Conservation (phyloP, 2,888 invertebrate genomes). For the Tachina lurida region DNA sequence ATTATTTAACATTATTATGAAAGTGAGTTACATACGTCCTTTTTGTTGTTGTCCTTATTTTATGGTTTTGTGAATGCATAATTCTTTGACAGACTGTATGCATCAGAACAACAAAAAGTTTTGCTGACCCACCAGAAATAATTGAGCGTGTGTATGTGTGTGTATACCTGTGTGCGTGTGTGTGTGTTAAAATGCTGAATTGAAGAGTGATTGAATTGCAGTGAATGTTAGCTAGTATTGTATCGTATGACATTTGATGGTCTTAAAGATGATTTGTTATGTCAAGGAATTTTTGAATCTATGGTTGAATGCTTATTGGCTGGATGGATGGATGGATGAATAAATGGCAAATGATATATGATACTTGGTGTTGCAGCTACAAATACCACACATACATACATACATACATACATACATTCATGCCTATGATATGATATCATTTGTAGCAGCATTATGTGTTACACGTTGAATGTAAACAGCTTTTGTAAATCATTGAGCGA, state of each 20-base stretch:
- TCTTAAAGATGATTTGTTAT: conserved; percentile 52
- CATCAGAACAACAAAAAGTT: background rate
- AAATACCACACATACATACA: background rate
- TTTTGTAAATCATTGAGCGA: background rate
- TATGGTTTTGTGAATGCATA: background rate
- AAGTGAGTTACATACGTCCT: too few relatives aligned
- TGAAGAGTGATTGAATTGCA: conserved; percentile 11
- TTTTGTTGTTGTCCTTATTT: too few relatives aligned
- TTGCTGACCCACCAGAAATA: background rate
- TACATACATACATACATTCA: background rate
- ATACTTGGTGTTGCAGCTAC: conserved; percentile 18
- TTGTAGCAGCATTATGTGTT: background rate
- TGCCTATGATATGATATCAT: too few relatives aligned
- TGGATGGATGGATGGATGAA: conserved; percentile 20
- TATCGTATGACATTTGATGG: conserved; percentile 37
- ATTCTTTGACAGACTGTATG: background rate
- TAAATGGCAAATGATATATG: conserved; percentile 37
- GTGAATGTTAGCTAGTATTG: conserved; percentile 21
- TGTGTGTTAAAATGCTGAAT: background rate
- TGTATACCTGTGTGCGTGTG: background rate
- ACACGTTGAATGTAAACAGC: background rate
- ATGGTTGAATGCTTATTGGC: conserved; percentile 21
- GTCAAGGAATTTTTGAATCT: conserved; percentile 15
- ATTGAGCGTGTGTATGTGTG: background rate
- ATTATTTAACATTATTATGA: too few relatives aligned